Evolutionary conservation across 2,113 vertebrate species (phyloP).

Genomic region (Leuciscus idus): DNA sequence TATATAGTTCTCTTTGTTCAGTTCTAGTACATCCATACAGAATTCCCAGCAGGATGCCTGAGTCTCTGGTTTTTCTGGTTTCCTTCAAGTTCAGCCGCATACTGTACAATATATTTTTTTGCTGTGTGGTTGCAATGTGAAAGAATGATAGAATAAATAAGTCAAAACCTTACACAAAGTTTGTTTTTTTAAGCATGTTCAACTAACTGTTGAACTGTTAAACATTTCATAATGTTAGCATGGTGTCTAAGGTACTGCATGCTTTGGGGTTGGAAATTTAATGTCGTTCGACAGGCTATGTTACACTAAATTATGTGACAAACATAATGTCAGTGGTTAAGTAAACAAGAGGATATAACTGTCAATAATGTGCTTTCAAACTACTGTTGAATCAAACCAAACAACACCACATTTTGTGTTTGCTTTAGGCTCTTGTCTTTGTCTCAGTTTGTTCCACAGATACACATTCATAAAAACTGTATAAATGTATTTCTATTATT

Average conservation of each 20-base stretch:
- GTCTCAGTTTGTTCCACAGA: background rate
- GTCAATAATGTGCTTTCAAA: background rate
- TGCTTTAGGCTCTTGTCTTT: background rate
- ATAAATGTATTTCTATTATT: background rate
- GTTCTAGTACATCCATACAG: background rate
- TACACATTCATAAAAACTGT: background rate
- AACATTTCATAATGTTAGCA: background rate
- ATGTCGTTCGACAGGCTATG: background rate
- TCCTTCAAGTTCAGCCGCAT: background rate
- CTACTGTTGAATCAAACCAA: background rate
- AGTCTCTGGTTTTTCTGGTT: constrained; percentile 10
- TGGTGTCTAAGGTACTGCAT: background rate
- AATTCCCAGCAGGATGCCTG: background rate
- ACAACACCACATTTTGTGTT: background rate
- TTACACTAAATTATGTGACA: background rate
- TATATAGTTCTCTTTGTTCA: background rate
- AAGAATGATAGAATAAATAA: background rate
- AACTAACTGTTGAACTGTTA: no score
- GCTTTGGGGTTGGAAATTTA: background rate
- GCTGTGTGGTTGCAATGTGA: background rate
- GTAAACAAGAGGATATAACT: background rate
- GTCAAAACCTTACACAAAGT: background rate
- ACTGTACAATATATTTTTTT: background rate
- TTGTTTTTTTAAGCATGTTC: background rate
- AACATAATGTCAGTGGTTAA: background rate